A percentile compares a stretch with the other conserved stretches of the same genome.
These are phyloP conservation scores for Caenorhabditis virilis DNA, from an alignment of 2,888 invertebrate genomes.

Conservation along the genomic window DNA sequence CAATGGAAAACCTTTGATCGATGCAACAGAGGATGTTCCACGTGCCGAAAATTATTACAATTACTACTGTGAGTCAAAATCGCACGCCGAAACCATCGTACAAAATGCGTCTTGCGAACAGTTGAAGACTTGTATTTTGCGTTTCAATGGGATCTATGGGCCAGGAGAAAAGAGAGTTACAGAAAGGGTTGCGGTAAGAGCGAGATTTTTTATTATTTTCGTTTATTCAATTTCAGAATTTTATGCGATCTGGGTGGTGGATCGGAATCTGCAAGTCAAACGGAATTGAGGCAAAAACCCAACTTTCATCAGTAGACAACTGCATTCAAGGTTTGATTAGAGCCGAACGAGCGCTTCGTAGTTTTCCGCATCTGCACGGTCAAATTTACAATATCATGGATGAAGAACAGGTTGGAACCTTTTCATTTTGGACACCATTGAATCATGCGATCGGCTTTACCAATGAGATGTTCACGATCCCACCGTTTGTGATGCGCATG, in stretches of 20 bases:
- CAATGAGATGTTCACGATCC: background rate
- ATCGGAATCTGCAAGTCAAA: constrained; percentile 10
- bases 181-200: constrained; percentile 18
- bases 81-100: constrained; percentile 21
- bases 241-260: constrained; percentile 29
- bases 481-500: background rate
- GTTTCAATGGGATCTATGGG: constrained; percentile 34
- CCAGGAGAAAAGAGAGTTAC: constrained; percentile 32
- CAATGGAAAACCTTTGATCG: constrained; percentile 9
- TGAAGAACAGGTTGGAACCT: constrained; percentile 12
- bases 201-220: background rate
- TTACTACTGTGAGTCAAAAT: constrained; percentile 29
- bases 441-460: constrained; percentile 6
- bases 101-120: constrained; percentile 3
- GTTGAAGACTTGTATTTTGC: constrained; percentile 13
- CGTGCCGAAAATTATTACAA: constrained; percentile 18
- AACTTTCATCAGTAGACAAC: constrained; percentile 23
- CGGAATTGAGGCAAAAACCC: constrained; percentile 18
- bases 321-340: constrained; percentile 27
- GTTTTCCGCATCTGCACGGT: constrained; percentile 3
- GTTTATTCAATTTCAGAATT: constrained; percentile 6
- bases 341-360: constrained; percentile 11
- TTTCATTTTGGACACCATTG: constrained; percentile 28
- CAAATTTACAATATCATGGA: constrained; percentile 35
- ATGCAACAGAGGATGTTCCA: constrained; percentile 4